Percentiles rank a stretch among this genome's conserved stretches.
phyloP scores from a whole-genome alignment of 2,113 vertebrate genomes.

The Anolis carolinensis region DNA sequence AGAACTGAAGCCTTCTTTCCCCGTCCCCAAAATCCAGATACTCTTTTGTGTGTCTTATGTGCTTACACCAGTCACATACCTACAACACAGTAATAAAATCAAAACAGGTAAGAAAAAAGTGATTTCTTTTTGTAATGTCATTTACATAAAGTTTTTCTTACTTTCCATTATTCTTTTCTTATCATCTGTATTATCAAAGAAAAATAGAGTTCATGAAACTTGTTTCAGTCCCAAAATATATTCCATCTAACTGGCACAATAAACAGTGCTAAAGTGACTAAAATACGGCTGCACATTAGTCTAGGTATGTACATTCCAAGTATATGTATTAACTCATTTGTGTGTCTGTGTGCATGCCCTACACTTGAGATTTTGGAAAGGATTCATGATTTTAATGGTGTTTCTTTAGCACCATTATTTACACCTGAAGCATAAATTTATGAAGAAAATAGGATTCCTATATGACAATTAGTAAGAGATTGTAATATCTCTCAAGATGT shows the following conservation, averaged over 20 bases:
- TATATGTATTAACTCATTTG: neutral
- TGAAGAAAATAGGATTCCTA: neutral
- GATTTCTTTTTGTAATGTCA: conserved; percentile 69
- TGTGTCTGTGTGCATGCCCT: neutral
- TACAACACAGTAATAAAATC: conserved; percentile 83
- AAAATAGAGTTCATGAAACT: conserved; percentile 38
- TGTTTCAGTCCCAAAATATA: neutral
- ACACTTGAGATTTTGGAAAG: conserved; percentile 1
- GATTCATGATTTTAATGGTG: neutral
- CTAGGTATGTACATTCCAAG: neutral
- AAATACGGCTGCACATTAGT: neutral
- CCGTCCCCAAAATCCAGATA: conserved; percentile 99
- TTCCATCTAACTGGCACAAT: neutral
- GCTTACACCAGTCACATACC: conserved; percentile 99
- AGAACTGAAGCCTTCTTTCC: conserved; percentile 98
- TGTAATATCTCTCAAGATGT: neutral
- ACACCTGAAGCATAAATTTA: neutral
- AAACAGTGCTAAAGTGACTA: neutral
- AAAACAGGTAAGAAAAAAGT: conserved; percentile 75
- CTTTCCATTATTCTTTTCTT: conserved; percentile 55
- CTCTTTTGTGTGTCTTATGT: conserved; percentile 99
- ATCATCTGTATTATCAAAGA: conserved; percentile 47
- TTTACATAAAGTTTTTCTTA: conserved; percentile 56
- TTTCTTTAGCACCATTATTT: neutral
- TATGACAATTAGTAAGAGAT: neutral